Conservation (phyloP, 2,888 invertebrate genomes). For the Carcina quercana region DNA sequence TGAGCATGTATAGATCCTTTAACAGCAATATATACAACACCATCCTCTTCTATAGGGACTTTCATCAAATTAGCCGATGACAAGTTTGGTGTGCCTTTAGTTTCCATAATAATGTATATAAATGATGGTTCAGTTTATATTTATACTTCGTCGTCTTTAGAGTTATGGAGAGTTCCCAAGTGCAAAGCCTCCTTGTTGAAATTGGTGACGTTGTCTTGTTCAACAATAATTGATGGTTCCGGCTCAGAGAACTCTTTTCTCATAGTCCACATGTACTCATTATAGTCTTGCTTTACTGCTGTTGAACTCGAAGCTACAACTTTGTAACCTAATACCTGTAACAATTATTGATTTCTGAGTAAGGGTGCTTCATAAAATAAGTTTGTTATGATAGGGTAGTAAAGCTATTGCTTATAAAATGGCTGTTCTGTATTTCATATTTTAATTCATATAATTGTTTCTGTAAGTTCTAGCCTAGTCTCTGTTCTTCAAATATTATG, state of each 20-base stretch:
- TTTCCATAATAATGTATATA: slow-evolving; percentile 41
- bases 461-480: no score
- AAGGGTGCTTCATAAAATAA: no score
- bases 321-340: slow-evolving; percentile 87
- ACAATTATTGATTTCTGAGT: no score
- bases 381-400: no score
- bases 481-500: no score
- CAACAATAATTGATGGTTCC: slow-evolving; percentile 80
- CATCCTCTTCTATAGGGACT: slow-evolving; percentile 63
- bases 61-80: slow-evolving; percentile 38
- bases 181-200: slow-evolving; percentile 76
- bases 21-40: slow-evolving; percentile 82
- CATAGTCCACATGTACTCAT: slow-evolving; percentile 96
- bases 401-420: no score
- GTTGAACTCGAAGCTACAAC: slow-evolving; percentile 91
- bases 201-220: slow-evolving; percentile 77
- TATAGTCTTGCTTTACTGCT: slow-evolving; percentile 89
- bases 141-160: slow-evolving; percentile 66
- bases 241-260: slow-evolving; percentile 90
- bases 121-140: slow-evolving; percentile 17
- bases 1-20: slow-evolving; percentile 85
- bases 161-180: slow-evolving; percentile 51
- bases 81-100: slow-evolving; percentile 46
- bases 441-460: no score
- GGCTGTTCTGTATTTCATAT: no score